A percentile compares a stretch with the other conserved stretches of the same genome.
Conservation (phyloP, 2,113 vertebrate species). For the Chunga burmeisteri region DNA sequence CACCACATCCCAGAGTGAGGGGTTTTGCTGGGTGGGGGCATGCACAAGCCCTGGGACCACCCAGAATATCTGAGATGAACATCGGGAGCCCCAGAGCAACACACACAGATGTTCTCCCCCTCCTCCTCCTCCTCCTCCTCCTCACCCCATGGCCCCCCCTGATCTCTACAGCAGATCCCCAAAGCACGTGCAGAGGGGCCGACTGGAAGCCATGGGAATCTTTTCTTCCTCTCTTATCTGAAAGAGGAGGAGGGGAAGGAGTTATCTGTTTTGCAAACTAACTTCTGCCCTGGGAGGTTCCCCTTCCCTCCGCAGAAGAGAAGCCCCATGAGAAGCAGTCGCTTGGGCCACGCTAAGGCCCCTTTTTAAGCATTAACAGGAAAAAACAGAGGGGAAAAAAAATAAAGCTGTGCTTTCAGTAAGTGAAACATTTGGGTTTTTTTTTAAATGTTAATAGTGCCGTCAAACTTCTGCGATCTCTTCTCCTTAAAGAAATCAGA, state of each 20-base stretch:
- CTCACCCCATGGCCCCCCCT: background rate
- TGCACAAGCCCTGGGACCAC: background rate
- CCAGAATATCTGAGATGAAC: background rate
- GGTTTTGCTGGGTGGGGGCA: background rate
- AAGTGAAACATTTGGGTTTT: background rate
- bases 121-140: background rate
- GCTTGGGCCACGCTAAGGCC: fast-evolving
- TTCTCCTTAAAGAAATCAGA: background rate
- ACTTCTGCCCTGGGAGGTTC: background rate
- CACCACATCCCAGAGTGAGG: background rate
- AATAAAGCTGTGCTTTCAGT: background rate
- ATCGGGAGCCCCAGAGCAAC: background rate
- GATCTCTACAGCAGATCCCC: background rate
- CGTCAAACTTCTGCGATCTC: background rate
- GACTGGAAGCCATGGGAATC: background rate
- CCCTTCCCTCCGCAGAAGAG: background rate
- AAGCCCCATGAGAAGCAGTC: background rate
- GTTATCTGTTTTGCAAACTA: background rate
- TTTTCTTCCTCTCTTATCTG: background rate
- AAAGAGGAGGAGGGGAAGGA: background rate
- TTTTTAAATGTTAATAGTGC: background rate
- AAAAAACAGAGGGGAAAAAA: background rate
- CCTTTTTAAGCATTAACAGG: background rate
- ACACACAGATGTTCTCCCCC: background rate
- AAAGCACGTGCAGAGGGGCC: background rate